These are phyloP conservation scores for Uropsilus gracilis DNA, from an alignment of 2,113 vertebrate genomes.

Conservation along the genomic window DNA sequence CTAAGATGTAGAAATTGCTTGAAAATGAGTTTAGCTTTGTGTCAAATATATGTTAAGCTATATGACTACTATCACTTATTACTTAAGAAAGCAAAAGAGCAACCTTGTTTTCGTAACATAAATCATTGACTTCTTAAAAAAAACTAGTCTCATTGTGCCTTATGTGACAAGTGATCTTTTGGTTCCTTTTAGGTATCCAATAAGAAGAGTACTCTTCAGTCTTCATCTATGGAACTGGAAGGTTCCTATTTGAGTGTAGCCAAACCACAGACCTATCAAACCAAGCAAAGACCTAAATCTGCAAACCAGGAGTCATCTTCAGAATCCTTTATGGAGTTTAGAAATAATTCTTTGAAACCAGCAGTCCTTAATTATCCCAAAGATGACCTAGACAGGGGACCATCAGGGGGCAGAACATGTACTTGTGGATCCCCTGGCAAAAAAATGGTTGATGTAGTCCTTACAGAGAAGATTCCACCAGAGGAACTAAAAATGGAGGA, in stretches of 20 bases:
- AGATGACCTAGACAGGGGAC: constrained; percentile 40
- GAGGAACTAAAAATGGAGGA: constrained; percentile 58
- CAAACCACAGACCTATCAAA: constrained; percentile 70
- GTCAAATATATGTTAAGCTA: neutral
- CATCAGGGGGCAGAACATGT: constrained; percentile 64
- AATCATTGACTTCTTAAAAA: constrained; percentile 47
- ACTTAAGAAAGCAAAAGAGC: constrained; percentile 23
- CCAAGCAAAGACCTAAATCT: constrained; percentile 45
- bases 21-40: constrained; percentile 70
- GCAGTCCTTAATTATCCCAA: constrained; percentile 42
- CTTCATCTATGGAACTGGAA: constrained; percentile 63
- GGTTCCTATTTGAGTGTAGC: constrained; percentile 77
- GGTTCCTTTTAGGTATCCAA: constrained; percentile 79
- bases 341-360: constrained; percentile 65
- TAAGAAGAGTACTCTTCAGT: constrained; percentile 68
- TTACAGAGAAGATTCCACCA: constrained; percentile 24
- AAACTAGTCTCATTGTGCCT: neutral
- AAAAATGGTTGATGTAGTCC: constrained; percentile 52
- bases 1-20: constrained; percentile 77
- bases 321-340: constrained; percentile 55
- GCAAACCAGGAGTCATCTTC: constrained; percentile 45
- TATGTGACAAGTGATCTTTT: constrained; percentile 54
- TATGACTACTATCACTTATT: constrained; percentile 9
- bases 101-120: neutral
- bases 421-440: constrained; percentile 61